Conservation (phyloP, 2,888 invertebrate species). For the Rotaria sp. region DNA sequence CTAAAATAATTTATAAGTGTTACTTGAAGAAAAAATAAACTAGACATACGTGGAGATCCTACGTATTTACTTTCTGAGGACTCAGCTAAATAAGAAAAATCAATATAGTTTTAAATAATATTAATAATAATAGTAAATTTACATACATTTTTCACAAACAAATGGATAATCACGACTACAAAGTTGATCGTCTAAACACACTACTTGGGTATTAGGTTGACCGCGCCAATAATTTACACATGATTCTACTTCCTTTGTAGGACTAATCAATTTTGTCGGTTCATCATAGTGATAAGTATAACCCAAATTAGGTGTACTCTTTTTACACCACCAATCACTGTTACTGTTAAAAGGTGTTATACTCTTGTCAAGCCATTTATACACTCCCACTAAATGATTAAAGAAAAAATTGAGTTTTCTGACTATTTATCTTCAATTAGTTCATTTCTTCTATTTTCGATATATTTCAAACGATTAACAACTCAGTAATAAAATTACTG, state of each 20-base stretch:
- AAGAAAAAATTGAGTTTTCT: too few species aligned
- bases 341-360: background rate
- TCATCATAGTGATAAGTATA: background rate
- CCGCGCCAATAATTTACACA: background rate
- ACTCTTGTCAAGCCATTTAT: background rate
- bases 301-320: background rate
- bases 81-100: background rate
- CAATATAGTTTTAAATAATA: background rate
- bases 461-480: background rate
- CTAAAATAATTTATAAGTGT: background rate
- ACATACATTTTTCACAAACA: background rate
- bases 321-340: background rate
- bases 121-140: background rate
- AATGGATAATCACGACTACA: background rate
- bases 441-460: too few species aligned
- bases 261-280: background rate
- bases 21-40: background rate
- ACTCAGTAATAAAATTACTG: too few species aligned
- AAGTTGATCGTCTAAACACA: background rate
- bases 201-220: background rate
- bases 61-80: background rate
- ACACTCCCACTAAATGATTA: background rate
- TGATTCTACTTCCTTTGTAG: background rate
- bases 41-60: background rate
- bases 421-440: too few species aligned